Evolutionary conservation across 2,113 vertebrate species (phyloP), one percentile per base, ranked within the genome.

Genomic region (Rhombomys opimus): DNA sequence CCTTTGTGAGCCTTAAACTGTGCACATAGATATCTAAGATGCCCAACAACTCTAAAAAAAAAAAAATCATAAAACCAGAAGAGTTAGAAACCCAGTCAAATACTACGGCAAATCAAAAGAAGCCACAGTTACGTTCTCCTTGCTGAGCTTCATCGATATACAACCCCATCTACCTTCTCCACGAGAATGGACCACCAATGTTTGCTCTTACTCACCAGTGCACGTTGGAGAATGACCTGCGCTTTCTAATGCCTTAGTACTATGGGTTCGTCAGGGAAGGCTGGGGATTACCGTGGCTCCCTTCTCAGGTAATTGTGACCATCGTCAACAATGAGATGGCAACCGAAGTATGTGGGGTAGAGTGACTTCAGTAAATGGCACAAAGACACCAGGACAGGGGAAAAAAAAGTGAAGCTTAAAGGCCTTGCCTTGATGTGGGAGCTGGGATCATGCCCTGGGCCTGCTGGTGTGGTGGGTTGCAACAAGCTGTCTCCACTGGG

Each of bases 41-140:
- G n/a, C 20, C 72, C 52, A 70, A 11, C 50, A 94, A 73, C 30
- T 38, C 52, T 61, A 87, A 90, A 77, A 70, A 84, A 73, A 25
- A 75, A 87, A 59, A 65, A 94, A 84, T 14, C 50, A 84, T 38
- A 9, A 73, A 50, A 93, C 25, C 61, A 67, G 5, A 82, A 70
- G 67, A 73, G 70, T 30, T n/a, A 78, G 72, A 96, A 96, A 95
- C 73, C 27, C 22, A 95, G 95, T 96, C 77, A 87, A 32, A 32
- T 50, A 86, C 84, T 35, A 35, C 50, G 35, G n/a, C n/a, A 63
- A 41, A 27, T 30, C 17, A 38, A 41, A 63, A 41, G n/a, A 84
- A 41, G 38, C 32, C 61, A 22, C 9, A 10, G 15, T 50, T 50
- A 86, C 2, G 13, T 20, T 52, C 70, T 10, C 5, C 84, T 84